A percentile compares a stretch with the other conserved stretches of the same genome.
phyloP scores from a whole-genome alignment of 2,113 vertebrate species.

The Capreolus pygargus region DNA sequence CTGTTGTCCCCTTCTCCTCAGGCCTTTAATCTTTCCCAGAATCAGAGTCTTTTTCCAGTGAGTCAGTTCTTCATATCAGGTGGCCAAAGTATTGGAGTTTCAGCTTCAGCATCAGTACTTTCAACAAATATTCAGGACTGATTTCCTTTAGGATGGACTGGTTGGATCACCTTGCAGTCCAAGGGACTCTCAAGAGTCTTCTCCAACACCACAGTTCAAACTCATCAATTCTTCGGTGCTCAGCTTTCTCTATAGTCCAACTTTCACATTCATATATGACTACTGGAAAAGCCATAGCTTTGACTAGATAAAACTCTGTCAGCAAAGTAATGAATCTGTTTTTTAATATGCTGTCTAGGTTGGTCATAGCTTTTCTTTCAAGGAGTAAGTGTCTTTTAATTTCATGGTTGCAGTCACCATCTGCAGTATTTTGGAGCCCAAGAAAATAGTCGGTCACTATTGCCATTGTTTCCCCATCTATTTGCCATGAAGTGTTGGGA shows the following conservation, averaged over 20 bases:
- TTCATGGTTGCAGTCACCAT: background rate
- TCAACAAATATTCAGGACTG: background rate
- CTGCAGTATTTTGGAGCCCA: background rate
- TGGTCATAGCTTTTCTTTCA: background rate
- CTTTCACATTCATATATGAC: background rate
- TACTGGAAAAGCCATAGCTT: background rate
- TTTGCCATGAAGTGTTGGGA: background rate
- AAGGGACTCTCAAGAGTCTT: background rate
- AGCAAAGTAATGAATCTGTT: background rate
- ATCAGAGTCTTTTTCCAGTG: background rate
- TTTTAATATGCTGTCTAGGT: background rate
- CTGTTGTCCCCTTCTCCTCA: background rate
- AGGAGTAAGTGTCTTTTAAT: background rate
- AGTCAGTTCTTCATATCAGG: background rate
- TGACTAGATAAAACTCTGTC: background rate
- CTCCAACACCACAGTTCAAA: background rate
- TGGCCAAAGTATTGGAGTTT: background rate
- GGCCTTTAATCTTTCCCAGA: background rate
- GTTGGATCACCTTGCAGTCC: background rate
- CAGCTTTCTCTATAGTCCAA: background rate
- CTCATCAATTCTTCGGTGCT: background rate
- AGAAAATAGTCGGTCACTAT: background rate
- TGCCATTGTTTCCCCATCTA: background rate
- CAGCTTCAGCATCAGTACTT: background rate
- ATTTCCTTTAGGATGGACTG: background rate